Evolutionary conservation across 2,797 vertebrate genomes (phyloP).

Genomic region (Enteromius mattozi): DNA sequence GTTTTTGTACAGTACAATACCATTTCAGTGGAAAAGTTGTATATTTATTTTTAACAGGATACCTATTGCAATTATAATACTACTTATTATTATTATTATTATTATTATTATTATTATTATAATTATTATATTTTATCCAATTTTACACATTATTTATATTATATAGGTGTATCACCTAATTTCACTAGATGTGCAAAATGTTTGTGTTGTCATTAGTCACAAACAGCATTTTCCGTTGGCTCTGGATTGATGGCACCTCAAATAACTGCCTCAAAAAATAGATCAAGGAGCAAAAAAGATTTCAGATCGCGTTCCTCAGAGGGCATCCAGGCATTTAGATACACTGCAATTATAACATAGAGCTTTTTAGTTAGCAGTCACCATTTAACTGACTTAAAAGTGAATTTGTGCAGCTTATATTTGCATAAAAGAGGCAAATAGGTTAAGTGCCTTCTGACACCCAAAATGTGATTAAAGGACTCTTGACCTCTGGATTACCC

Average conservation of each 20-base stretch:
- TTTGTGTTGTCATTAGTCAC: background rate
- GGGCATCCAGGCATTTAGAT: background rate
- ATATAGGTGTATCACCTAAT: too few species aligned
- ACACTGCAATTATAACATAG: background rate
- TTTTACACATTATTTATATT: too few species aligned
- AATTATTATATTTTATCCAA: background rate
- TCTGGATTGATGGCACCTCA: background rate
- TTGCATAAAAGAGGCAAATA: background rate
- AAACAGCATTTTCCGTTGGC: background rate
- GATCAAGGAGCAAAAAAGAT: background rate
- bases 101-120: background rate
- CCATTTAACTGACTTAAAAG: background rate
- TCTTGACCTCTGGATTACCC: background rate
- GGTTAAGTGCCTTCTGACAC: background rate
- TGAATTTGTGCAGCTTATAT: background rate
- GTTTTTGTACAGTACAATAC: too few species aligned
- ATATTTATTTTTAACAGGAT: background rate
- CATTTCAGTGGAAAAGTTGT: background rate
- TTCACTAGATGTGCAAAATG: too few species aligned
- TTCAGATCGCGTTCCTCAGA: background rate
- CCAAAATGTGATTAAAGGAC: background rate
- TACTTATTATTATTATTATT: background rate
- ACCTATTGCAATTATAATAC: background rate
- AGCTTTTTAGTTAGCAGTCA: background rate
- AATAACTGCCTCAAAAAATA: background rate